Percentiles rank a stretch among this genome's conserved stretches.
Evolutionary conservation across 1,140 invertebrate species (phyloP).

Genomic region (Metaphire vulgaris): DNA sequence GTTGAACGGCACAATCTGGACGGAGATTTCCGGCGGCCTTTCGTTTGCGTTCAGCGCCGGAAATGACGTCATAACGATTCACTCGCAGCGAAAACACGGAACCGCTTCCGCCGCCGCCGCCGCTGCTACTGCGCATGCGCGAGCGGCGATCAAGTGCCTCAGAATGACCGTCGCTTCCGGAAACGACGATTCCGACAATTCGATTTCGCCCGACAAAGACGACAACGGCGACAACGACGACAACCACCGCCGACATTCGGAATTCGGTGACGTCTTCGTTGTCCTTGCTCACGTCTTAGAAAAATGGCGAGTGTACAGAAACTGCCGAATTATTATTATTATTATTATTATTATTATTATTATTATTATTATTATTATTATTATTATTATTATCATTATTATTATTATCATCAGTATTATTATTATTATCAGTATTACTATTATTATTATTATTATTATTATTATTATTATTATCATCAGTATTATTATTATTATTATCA

Average conservation of each 20-base stretch:
- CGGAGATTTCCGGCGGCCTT: not conserved
- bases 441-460: too few relatives aligned
- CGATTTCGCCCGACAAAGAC: not conserved
- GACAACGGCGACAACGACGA: not conserved
- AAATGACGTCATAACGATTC: not conserved
- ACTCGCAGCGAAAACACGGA: not conserved
- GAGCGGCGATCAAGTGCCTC: not conserved
- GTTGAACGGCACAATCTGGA: not conserved
- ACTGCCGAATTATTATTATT: not conserved
- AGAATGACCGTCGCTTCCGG: not conserved
- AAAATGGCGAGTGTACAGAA: not conserved
- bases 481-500: not conserved
- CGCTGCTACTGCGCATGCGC: not conserved
- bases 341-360: not conserved
- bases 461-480: too few relatives aligned
- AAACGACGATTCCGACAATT: not conserved
- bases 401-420: not conserved
- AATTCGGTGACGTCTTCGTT: not conserved
- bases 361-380: not conserved
- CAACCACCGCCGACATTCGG: not conserved
- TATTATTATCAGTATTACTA: not conserved
- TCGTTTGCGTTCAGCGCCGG: not conserved
- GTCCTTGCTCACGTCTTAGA: not conserved
- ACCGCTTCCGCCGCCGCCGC: too few relatives aligned
- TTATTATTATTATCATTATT: not conserved